A percentile compares a stretch with the other conserved stretches of the same genome.
Evolutionary conservation across 2,797 vertebrate genomes (phyloP).

Genomic region (Triplophysa bombifrons): DNA sequence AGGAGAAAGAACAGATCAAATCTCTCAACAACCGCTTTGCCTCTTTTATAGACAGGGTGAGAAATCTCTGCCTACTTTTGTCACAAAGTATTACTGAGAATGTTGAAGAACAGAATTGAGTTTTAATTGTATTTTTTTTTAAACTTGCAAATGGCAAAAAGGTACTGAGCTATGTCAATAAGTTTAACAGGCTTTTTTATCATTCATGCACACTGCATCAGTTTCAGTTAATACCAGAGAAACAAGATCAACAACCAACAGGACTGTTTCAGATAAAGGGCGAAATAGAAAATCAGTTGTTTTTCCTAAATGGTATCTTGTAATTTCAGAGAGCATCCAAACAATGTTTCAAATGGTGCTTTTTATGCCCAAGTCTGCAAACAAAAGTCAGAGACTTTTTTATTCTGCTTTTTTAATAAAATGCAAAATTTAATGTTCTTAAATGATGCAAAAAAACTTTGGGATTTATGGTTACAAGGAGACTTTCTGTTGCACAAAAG

Average conservation of each 20-base stretch:
- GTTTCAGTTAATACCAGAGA: neutral
- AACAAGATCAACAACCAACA: neutral
- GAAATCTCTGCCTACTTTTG: neutral
- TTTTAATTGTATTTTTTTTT: too few relatives aligned
- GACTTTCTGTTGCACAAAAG: too few relatives aligned
- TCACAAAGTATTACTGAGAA: neutral
- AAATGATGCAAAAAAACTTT: too few relatives aligned
- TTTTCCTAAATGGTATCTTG: neutral
- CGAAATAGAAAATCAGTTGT: neutral
- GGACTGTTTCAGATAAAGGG: too few relatives aligned
- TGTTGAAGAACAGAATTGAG: neutral
- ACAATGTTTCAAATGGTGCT: neutral
- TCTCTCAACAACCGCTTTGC: conserved; percentile 89
- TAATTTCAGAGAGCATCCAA: neutral
- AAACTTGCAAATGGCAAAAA: too few relatives aligned
- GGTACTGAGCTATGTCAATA: neutral
- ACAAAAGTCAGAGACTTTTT: neutral
- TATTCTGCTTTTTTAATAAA: too few relatives aligned
- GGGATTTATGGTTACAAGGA: too few relatives aligned
- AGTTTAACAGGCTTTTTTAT: neutral
- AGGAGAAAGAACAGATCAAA: conserved; percentile 94
- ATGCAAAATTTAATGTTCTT: too few relatives aligned
- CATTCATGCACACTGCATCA: neutral
- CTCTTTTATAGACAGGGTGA: conserved; percentile 88
- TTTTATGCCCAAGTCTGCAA: neutral